phyloP scores from a whole-genome alignment of 2,113 vertebrate species.

The Amblyornis subalaris region DNA sequence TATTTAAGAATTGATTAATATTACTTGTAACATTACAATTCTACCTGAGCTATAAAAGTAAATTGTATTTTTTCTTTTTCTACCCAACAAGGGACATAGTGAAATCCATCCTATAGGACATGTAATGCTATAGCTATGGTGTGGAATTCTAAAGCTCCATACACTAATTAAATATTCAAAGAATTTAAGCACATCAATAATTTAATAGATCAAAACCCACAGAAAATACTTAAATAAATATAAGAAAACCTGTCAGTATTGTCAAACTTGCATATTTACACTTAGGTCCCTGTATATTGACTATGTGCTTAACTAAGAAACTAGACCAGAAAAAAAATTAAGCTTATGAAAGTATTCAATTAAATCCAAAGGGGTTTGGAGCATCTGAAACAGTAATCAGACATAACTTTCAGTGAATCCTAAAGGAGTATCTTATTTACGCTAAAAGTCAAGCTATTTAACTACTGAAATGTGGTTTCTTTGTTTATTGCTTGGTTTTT shows the following conservation, averaged over 20 bases:
- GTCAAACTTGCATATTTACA: not conserved
- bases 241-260: not conserved
- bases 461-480: not conserved
- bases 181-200: not conserved
- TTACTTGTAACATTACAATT: not conserved
- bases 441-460: not conserved
- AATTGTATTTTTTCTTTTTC: not conserved
- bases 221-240: not conserved
- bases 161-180: not conserved
- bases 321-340: not conserved
- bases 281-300: not conserved
- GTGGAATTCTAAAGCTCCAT: not conserved
- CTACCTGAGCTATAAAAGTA: not conserved
- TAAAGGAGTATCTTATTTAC: not conserved
- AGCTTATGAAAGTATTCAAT: not conserved
- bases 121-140: not conserved
- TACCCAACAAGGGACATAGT: not conserved
- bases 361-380: not conserved
- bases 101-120: not conserved
- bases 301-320: not conserved
- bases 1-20: not conserved
- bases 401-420: not conserved
- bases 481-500: not conserved
- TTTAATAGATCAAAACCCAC: not conserved
- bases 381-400: not conserved